Conservation (phyloP, 2,888 invertebrate species). For the Dexiosoma caninum region DNA sequence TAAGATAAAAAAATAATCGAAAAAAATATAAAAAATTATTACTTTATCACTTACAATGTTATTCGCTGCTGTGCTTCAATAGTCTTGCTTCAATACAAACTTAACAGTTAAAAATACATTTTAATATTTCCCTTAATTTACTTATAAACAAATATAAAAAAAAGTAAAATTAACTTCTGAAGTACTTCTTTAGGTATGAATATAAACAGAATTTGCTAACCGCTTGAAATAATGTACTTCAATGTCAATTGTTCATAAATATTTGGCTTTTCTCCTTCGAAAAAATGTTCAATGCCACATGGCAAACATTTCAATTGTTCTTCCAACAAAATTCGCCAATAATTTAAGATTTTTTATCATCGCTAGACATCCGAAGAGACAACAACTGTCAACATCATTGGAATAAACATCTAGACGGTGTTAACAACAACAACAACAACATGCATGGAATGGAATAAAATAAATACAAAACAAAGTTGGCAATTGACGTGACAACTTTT, state of each 20-base stretch:
- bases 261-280: constrained; percentile 9
- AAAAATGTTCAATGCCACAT: constrained; percentile 29
- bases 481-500: constrained; percentile 44
- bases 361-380: constrained; percentile 32
- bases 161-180: no score
- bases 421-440: constrained; percentile 1
- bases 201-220: not conserved
- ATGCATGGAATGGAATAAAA: not conserved
- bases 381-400: constrained; percentile 44
- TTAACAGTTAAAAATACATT: no score
- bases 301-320: constrained; percentile 32
- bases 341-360: constrained; percentile 39
- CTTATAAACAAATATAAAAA: no score
- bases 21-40: no score
- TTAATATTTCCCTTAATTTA: no score
- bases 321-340: constrained; percentile 35
- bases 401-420: constrained; percentile 11
- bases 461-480: constrained; percentile 29
- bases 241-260: not conserved
- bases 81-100: no score
- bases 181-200: not conserved
- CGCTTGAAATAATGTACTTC: not conserved
- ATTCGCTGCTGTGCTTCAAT: no score
- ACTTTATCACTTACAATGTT: no score
- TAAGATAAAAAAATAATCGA: no score